phyloP scores from a whole-genome alignment of 2,113 vertebrate species.

The Macaca mulatta region DNA sequence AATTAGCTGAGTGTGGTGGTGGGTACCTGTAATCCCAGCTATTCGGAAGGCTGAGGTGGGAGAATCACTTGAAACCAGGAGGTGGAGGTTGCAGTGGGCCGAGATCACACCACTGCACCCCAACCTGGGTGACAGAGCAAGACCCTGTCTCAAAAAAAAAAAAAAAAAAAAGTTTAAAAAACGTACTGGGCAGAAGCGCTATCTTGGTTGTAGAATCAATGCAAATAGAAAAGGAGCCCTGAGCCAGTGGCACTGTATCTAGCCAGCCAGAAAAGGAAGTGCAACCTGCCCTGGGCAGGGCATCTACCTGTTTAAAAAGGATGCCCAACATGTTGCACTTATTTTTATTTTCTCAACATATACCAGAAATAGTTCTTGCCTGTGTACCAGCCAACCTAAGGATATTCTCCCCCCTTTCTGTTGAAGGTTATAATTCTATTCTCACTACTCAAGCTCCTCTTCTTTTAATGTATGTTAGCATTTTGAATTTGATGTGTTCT shows the following conservation, averaged over 20 bases:
- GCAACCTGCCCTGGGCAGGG: neutral
- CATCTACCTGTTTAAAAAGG: neutral
- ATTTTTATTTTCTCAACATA: slow-evolving; percentile 2
- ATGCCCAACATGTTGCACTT: neutral
- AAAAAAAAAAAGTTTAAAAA: too few species aligned
- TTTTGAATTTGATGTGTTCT: slow-evolving; percentile 42
- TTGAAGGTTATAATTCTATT: neutral
- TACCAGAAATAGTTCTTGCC: neutral
- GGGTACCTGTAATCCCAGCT: too few species aligned
- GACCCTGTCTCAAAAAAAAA: neutral
- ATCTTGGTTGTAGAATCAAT: neutral
- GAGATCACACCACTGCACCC: too few species aligned
- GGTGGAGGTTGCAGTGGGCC: too few species aligned
- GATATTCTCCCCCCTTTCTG: neutral
- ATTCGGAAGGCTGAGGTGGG: too few species aligned
- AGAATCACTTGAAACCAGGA: too few species aligned
- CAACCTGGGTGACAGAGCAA: too few species aligned
- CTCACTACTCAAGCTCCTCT: neutral
- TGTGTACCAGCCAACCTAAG: neutral
- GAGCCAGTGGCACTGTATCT: too few species aligned
- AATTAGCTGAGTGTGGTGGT: too few species aligned
- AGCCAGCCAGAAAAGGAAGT: neutral
- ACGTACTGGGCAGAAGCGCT: neutral
- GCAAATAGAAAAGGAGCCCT: neutral
- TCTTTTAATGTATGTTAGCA: slow-evolving; percentile 15